A percentile compares a stretch with the other conserved stretches of the same genome.
phyloP scores from a whole-genome alignment of 1,140 invertebrate species.

The Brachionus asplanchnoidis region DNA sequence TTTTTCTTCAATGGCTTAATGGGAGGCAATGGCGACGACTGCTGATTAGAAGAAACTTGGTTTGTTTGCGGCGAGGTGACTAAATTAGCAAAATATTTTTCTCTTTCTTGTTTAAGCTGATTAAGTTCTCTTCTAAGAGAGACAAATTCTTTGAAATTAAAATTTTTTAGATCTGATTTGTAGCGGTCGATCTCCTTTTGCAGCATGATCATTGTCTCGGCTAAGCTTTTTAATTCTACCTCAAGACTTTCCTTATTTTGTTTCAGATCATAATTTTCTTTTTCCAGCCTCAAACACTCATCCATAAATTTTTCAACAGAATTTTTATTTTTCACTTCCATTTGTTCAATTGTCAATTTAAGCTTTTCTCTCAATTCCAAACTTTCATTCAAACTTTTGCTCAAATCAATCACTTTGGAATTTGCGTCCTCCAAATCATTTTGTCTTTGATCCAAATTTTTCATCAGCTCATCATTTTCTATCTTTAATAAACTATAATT shows the following conservation, averaged over 20 bases:
- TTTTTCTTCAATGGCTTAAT: conserved; percentile 23
- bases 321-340: conserved; percentile 11
- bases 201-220: background rate
- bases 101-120: conserved; percentile 3
- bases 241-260: background rate
- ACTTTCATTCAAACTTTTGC: conserved; percentile 11
- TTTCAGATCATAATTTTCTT: background rate
- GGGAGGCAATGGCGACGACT: background rate
- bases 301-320: background rate
- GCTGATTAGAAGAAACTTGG: background rate
- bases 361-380: background rate
- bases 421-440: background rate
- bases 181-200: background rate
- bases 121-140: conserved; percentile 1
- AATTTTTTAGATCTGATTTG: conserved; percentile 23
- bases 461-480: background rate
- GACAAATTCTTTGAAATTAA: conserved; percentile 36
- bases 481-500: background rate
- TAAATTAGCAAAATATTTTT: conserved; percentile 9
- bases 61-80: background rate
- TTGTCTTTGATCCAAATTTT: background rate
- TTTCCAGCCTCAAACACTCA: background rate
- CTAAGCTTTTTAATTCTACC: background rate
- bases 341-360: background rate
- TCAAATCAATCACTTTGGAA: background rate